phyloP scores from a whole-genome alignment of 2,797 vertebrate genomes.

The Anabas testudineus region DNA sequence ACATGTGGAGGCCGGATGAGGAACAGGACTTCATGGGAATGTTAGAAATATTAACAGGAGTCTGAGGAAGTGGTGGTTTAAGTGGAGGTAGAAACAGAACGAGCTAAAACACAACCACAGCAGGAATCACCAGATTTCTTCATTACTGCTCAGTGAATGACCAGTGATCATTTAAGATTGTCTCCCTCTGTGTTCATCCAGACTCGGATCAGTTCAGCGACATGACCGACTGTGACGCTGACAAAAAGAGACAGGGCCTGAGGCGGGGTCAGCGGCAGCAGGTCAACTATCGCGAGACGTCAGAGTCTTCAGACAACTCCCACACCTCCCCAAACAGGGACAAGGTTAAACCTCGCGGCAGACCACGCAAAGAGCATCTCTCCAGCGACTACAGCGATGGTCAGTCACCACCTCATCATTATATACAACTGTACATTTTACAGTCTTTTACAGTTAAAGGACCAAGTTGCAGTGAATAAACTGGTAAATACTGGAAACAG shows the following conservation, averaged over 20 bases:
- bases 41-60: too few species aligned
- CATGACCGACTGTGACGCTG: conserved; percentile 90
- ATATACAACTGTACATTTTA: too few species aligned
- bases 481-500: not conserved
- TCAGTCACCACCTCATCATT: conserved; percentile 69
- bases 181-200: conserved; percentile 55
- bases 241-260: conserved; percentile 90
- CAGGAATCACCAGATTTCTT: too few species aligned
- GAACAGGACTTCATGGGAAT: too few species aligned
- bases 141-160: too few species aligned
- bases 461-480: not conserved
- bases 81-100: too few species aligned
- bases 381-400: conserved; percentile 96
- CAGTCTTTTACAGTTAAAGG: too few species aligned
- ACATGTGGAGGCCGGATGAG: too few species aligned
- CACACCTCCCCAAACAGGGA: conserved; percentile 77
- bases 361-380: conserved; percentile 86
- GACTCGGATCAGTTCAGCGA: conserved; percentile 92
- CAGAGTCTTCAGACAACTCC: conserved; percentile 92
- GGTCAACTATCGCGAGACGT: conserved; percentile 98
- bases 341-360: conserved; percentile 79
- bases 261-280: conserved; percentile 92
- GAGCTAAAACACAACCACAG: too few species aligned
- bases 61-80: too few species aligned
- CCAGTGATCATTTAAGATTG: too few species aligned